Base-by-base conservation (phyloP, 2,888 invertebrate genomes). In the Merodon equestris region DNA sequence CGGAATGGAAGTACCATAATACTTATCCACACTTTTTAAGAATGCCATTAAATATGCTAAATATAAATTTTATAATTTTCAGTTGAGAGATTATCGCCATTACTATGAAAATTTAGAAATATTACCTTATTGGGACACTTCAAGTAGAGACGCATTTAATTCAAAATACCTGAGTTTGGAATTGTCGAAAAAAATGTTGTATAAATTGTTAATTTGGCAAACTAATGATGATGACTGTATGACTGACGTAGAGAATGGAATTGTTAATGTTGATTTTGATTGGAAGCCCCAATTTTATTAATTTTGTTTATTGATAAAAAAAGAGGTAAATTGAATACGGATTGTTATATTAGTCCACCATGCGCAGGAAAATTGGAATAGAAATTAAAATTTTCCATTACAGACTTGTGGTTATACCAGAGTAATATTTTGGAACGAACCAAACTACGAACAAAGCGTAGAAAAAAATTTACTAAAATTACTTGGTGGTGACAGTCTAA, bases 251-350 rank as follows among this genome's bases (percentile, higher is more conserved):
- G 18, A 54, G 1, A 40, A 40, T n/a, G 40, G 40, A n/a, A 40
- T 40, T n/a, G 10, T 40, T 3, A 40, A 40, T 40, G n/a, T 9
- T 0, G 54, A 54, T 18, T 54, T 34, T 1, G 40, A 40, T 40
- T 40, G 40, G 40, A 54, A 54, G 9, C 40, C 18, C 4, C 38
- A 54, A 12, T 40, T 40, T 18, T 54, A 40, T 40, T 54, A 40
- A 40, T 54, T 15, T n/a, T 54, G 18, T 54, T 54, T n/a, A 17
- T 54, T n/a, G 54, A 54, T 17, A 54, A 40, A 9, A 54, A 40
- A 2, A 36, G 53, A 0, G 38, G 38, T 1, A 53, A 53, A 9
- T 1, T 17, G 10, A 53, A 53, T 38, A 53, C 53, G 0, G 53
- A 53, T 53, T 36, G 15, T 5, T 38, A 38, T 2, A 15, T 53